Conservation (phyloP, 2,113 vertebrate species). For the Pseudorectes ferrugineus region DNA sequence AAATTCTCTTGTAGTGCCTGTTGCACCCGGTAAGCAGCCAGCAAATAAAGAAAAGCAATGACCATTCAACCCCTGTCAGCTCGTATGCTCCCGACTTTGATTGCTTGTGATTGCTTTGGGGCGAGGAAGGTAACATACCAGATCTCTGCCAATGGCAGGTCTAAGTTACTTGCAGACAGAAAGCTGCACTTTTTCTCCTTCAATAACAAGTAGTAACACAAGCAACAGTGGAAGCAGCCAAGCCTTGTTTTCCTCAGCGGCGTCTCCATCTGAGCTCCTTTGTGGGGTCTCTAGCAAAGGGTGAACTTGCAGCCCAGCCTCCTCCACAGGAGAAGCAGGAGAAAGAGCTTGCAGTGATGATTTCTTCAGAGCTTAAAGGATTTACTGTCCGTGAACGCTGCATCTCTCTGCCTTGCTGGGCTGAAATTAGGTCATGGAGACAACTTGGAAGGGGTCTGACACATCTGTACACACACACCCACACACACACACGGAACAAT, state of each 20-base stretch:
- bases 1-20: background rate
- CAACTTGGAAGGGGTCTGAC: background rate
- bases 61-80: background rate
- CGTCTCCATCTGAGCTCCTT: background rate
- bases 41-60: constrained; percentile 12
- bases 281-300: background rate
- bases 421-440: background rate
- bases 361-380: background rate
- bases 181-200: background rate
- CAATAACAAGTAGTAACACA: background rate
- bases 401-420: rapidly evolving
- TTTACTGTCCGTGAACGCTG: rapidly evolving
- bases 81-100: background rate
- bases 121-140: background rate
- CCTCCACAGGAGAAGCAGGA: background rate
- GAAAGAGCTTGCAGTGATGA: background rate
- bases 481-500: background rate
- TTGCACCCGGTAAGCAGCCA: background rate
- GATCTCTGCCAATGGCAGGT: background rate
- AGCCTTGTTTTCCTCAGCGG: rapidly evolving
- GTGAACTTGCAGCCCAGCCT: background rate
- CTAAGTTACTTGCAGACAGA: background rate
- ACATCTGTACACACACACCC: background rate
- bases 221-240: background rate
- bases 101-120: constrained; percentile 5